Conservation (phyloP, 2,113 vertebrate genomes). For the Toxotes chatareus region DNA sequence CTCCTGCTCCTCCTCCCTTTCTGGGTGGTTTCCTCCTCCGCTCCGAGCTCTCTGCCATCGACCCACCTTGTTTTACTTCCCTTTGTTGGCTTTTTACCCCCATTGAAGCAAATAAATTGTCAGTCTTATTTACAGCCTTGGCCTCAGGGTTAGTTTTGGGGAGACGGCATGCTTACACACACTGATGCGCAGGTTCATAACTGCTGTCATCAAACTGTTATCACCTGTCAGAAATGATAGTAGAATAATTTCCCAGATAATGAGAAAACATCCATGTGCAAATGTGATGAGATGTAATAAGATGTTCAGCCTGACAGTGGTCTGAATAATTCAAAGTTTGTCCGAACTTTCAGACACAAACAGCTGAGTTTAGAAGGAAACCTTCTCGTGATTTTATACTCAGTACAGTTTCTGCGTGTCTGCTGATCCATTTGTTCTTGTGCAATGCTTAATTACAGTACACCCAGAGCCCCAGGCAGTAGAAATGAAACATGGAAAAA, state of each 20-base stretch:
- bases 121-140: neutral
- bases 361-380: neutral
- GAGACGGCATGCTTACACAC: neutral
- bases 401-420: neutral
- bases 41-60: conserved; percentile 16
- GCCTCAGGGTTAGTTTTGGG: neutral
- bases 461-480: conserved; percentile 19
- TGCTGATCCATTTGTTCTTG: conserved; percentile 4
- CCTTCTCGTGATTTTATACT: neutral
- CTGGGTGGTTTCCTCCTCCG: conserved; percentile 17
- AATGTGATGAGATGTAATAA: neutral
- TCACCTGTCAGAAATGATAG: neutral
- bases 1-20: neutral
- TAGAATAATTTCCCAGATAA: neutral
- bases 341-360: neutral
- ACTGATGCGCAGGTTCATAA: neutral
- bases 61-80: conserved; percentile 35
- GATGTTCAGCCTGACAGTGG: neutral
- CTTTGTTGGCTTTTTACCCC: neutral
- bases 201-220: neutral
- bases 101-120: conserved; percentile 19
- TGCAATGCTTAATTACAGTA: conserved; percentile 29
- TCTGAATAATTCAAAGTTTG: neutral
- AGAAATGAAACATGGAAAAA: conserved; percentile 27
- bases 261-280: neutral